phyloP scores from a whole-genome alignment of 2,797 vertebrate species.

The Eulemur coronatus region DNA sequence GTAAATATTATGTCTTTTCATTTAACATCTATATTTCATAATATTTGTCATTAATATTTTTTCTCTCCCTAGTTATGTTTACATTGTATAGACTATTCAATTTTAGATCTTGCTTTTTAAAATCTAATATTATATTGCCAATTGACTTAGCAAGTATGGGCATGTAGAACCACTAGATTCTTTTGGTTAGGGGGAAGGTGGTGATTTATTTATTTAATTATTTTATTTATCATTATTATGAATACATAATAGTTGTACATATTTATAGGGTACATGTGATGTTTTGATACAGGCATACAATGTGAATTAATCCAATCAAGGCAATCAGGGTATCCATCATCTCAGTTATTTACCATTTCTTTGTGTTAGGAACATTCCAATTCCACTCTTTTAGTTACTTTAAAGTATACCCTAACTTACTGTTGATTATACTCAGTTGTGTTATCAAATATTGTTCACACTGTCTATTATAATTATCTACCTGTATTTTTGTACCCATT shows the following conservation, averaged over 20 bases:
- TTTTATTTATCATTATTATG: background rate
- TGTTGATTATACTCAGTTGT: background rate
- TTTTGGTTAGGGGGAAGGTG: background rate
- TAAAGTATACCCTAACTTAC: background rate
- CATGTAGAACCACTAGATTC: background rate
- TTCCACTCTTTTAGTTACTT: background rate
- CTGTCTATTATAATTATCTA: background rate
- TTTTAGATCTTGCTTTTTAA: background rate
- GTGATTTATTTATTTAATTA: background rate
- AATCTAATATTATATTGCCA: background rate
- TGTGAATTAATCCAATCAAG: background rate
- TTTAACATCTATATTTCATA: background rate
- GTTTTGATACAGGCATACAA: background rate
- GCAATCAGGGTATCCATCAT: background rate
- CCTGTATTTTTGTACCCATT: background rate
- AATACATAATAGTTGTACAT: background rate
- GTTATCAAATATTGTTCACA: background rate
- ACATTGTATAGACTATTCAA: background rate
- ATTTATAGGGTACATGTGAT: background rate
- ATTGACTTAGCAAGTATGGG: background rate
- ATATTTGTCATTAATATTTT: background rate
- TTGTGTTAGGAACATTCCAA: background rate
- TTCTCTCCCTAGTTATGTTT: background rate
- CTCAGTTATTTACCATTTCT: background rate
- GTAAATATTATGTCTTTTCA: background rate